These are phyloP conservation scores for Paracanthobrama guichenoti DNA, from an alignment of 2,113 vertebrate species.

Conservation along the genomic window DNA sequence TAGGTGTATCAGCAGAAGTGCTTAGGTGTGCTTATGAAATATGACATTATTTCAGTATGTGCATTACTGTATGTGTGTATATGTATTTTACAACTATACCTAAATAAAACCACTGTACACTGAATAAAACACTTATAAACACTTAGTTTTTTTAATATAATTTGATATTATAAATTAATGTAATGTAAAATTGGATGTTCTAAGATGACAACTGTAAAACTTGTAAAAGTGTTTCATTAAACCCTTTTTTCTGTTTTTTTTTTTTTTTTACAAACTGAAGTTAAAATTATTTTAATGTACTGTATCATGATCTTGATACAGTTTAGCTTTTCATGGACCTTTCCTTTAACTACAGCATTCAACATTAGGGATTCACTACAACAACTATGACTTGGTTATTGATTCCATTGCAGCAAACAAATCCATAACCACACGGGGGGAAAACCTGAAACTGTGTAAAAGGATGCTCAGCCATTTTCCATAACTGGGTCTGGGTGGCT, in stretches of 20 bases:
- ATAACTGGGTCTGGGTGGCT: slow-evolving; percentile 5
- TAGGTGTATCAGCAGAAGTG: background rate
- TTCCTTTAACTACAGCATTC: background rate
- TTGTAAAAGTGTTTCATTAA: background rate
- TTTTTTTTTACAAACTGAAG: background rate
- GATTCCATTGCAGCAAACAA: background rate
- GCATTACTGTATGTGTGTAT: too few relatives aligned
- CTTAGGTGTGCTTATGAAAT: background rate
- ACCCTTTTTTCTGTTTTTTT: background rate
- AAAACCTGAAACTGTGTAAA: background rate
- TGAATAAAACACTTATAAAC: too few relatives aligned
- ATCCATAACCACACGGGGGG: background rate
- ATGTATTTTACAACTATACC: too few relatives aligned
- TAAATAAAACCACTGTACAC: too few relatives aligned
- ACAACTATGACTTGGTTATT: background rate
- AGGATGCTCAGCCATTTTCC: background rate
- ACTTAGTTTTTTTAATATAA: too few relatives aligned
- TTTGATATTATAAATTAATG: too few relatives aligned
- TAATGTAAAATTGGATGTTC: too few relatives aligned
- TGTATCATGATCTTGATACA: background rate
- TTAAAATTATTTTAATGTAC: background rate
- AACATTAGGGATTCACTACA: background rate
- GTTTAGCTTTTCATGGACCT: background rate
- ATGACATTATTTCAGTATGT: background rate
- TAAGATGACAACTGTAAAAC: too few relatives aligned